phyloP scores from a whole-genome alignment of 2,888 invertebrate genomes.

The Eupithecia insigniata region DNA sequence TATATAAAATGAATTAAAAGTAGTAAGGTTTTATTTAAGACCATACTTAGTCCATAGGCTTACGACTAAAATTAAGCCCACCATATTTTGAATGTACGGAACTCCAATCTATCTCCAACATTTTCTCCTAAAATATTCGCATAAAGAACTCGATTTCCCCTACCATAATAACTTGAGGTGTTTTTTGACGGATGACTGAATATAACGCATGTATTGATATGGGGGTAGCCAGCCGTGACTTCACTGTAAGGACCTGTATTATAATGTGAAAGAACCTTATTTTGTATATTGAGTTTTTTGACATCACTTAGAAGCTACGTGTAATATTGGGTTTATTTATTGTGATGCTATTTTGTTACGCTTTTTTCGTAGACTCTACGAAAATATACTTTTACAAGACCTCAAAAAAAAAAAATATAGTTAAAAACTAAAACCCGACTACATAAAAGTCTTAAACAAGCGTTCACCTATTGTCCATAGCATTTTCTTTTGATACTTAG shows the following conservation, averaged over 20 bases:
- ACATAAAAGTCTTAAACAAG: no score
- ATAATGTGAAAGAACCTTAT: constrained; percentile 18
- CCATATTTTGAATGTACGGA: constrained; percentile 35
- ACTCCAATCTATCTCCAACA: constrained; percentile 19
- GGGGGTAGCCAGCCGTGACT: constrained; percentile 38
- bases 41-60: no score
- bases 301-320: not conserved
- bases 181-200: constrained; percentile 77
- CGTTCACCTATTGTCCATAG: no score
- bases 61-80: no score
- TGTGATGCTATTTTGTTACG: no score
- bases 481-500: no score
- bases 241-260: constrained; percentile 25
- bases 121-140: constrained; percentile 39
- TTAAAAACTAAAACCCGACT: no score
- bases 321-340: not conserved
- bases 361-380: no score
- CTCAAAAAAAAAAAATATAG: no score
- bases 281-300: constrained; percentile 13
- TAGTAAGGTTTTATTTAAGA: no score
- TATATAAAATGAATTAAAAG: no score
- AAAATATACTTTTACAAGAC: no score
- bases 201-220: constrained; percentile 39
- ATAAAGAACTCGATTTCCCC: constrained; percentile 45
- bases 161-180: constrained; percentile 65